Evolutionary conservation across 2,888 invertebrate genomes (phyloP), one percentile per base, ranked within the genome.

Genomic region (Phortica magna): DNA sequence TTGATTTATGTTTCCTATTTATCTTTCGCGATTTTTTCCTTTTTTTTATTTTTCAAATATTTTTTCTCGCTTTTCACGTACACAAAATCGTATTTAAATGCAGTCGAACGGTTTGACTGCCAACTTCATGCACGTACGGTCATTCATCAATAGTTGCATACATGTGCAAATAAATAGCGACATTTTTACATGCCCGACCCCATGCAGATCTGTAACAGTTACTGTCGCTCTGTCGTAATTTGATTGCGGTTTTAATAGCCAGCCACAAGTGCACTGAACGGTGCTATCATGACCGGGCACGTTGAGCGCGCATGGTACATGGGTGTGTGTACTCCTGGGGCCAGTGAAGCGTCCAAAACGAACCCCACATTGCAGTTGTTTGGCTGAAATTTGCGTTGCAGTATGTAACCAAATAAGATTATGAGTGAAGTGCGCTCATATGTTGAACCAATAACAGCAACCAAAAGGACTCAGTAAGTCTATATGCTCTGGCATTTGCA

Each of bases 201-300:
- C 61, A 65, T 61, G 48, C 22, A 68, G 57, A 64, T 73, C 57
- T 75, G 78, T 78, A n/a, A 55, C 65, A 3, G 48, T 48, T 53
- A 57, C 75, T 80, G 83, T 81, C 78, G 74, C 82, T 80, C 81
- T 81, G 80, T 78, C 31, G 80, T 81, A 83, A 88, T 83, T 88
- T 78, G 83, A 83, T 87, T 88, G 81, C 78, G 88, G 85, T 82
- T 79, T 76, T 83, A 87, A 87, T 82, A 79, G 82, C 80, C 79
- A 77, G 75, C 79, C 85, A 68, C 85, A 82, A 81, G 77, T 61
- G 70, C 70, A 70, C 70, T 61, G 71, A 41, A 55, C 43, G 43
- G 57, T 78, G 70, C 79, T 82, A 79, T 84, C 82, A 78, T 70
- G 3, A 42, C 17, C 48, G 22, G 22, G 17, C 68, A 48, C 43